Evolutionary conservation across 1,140 invertebrate species (phyloP).

Genomic region (Lasioglossum baleicum): DNA sequence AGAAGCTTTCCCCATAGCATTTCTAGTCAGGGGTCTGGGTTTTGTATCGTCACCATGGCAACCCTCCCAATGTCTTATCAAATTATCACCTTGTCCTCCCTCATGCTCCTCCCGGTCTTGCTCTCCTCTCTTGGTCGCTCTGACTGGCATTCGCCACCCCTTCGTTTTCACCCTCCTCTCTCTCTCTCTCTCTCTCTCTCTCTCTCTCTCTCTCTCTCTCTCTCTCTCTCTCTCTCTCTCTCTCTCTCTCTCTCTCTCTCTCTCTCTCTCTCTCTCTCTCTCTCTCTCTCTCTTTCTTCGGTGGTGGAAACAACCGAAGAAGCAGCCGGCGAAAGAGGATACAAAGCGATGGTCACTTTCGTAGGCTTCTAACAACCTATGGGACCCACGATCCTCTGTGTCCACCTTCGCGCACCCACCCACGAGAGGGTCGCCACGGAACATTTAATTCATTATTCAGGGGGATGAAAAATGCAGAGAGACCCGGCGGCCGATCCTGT

Average conservation of each 20-base stretch:
- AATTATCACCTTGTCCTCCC: conserved; percentile 80
- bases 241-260: too few relatives aligned
- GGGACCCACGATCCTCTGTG: conserved; percentile 60
- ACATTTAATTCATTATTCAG: conserved; percentile 80
- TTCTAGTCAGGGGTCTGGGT: conserved; percentile 67
- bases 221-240: too few relatives aligned
- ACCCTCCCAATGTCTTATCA: conserved; percentile 80
- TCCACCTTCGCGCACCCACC: conserved; percentile 50
- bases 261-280: too few relatives aligned
- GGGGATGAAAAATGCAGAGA: conserved; percentile 75
- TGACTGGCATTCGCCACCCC: conserved; percentile 38
- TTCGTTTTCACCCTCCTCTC: conserved; percentile 34
- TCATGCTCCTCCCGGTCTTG: conserved; percentile 47
- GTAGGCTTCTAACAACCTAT: conserved; percentile 70
- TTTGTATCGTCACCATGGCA: conserved; percentile 78
- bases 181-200: too few relatives aligned
- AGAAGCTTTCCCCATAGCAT: conserved; percentile 63
- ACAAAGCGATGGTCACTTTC: conserved; percentile 76
- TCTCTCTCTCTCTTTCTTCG: background rate
- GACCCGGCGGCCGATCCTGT: conserved; percentile 26
- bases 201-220: too few relatives aligned
- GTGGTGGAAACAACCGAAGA: conserved; percentile 44
- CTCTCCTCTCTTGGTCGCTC: conserved; percentile 44
- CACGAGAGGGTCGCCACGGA: conserved; percentile 65
- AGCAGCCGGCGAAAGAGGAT: conserved; percentile 69